Evolutionary conservation across 2,888 invertebrate species (phyloP).

Genomic region (Napeogenes sylphis): DNA sequence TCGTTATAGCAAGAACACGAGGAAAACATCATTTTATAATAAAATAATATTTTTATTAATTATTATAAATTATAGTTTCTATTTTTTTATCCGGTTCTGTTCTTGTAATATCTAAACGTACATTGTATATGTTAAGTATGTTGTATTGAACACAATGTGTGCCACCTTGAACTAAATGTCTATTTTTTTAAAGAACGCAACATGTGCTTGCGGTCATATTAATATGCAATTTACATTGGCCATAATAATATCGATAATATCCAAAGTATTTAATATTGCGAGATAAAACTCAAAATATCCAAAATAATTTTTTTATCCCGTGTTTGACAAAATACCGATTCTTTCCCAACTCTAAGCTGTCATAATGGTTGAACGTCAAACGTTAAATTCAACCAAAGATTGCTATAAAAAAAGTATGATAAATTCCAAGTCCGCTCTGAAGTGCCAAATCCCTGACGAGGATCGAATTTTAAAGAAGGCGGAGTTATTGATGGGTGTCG

Average conservation of each 20-base stretch:
- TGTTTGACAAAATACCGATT: background rate
- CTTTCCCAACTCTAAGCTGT: background rate
- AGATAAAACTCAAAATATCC: background rate
- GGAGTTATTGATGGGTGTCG: conserved; percentile 55
- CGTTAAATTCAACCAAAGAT: conserved; percentile 23
- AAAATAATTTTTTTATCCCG: background rate
- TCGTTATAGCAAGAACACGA: no score
- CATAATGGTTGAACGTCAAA: conserved; percentile 11
- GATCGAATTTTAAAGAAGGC: conserved; percentile 65
- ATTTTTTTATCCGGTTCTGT: background rate
- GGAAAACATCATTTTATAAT: no score
- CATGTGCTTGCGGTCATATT: background rate
- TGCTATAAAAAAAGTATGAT: conserved; percentile 48
- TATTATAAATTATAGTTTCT: background rate
- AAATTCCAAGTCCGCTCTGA: conserved; percentile 58
- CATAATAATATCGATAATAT: background rate
- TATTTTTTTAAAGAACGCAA: conserved; percentile 28
- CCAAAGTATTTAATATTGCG: background rate
- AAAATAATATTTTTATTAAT: no score
- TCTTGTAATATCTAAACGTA: background rate
- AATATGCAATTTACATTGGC: background rate
- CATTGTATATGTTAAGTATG: background rate
- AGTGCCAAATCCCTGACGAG: conserved; percentile 67
- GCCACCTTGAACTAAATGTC: conserved; percentile 35
- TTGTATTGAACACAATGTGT: conserved; percentile 14